Evolutionary conservation across 2,113 vertebrate species (phyloP).

Genomic region (Dascyllus trimaculatus): DNA sequence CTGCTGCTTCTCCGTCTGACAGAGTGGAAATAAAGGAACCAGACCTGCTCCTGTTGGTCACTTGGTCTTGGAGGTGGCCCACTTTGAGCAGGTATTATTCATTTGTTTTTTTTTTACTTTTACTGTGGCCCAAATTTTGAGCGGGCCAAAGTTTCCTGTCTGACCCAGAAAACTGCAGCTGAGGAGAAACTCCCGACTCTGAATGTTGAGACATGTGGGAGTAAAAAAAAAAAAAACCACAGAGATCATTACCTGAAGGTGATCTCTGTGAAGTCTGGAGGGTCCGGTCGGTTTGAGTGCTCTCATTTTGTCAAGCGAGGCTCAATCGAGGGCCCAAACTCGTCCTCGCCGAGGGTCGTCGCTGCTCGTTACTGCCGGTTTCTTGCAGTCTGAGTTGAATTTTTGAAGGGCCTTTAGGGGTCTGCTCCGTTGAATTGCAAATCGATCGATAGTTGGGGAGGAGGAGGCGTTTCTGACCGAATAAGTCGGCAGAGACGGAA

Average conservation of each 20-base stretch:
- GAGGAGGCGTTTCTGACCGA: no score
- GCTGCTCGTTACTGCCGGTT: no score
- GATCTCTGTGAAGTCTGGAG: conserved; percentile 13
- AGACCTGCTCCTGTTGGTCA: background rate
- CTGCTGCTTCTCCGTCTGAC: background rate
- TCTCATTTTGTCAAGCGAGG: conserved; percentile 36
- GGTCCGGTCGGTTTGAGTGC: conserved; percentile 2
- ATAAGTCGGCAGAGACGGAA: no score
- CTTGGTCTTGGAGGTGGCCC: conserved; percentile 26
- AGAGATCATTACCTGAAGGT: conserved; percentile 30
- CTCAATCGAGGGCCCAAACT: background rate
- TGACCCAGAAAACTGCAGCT: conserved; percentile 52
- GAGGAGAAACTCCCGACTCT: conserved; percentile 20
- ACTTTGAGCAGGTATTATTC: conserved; percentile 39
- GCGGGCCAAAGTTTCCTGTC: conserved; percentile 28
- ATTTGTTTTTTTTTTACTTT: background rate
- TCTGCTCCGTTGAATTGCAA: no score
- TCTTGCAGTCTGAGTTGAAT: no score
- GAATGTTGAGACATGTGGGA: background rate
- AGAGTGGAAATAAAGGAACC: background rate
- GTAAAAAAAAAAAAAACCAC: no score
- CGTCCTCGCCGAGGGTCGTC: background rate
- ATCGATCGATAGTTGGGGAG: no score
- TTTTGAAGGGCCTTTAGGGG: no score
- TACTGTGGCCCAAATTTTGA: conserved; percentile 38